Evolutionary conservation across 2,797 vertebrate genomes (phyloP), one percentile per base, ranked within the genome.

Genomic region (Scolopax rusticola): DNA sequence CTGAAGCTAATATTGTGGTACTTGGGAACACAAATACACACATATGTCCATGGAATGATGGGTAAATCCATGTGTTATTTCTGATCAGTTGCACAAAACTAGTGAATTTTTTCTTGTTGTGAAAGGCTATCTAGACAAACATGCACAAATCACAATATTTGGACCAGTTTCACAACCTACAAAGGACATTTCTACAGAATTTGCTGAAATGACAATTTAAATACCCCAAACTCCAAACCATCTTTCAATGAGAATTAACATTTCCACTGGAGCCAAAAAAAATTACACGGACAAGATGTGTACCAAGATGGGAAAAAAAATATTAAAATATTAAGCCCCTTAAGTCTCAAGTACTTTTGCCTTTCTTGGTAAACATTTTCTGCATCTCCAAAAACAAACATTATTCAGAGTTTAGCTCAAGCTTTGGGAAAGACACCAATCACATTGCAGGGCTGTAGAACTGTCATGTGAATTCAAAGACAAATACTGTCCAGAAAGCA

Each of bases 21-120:
- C 70, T 33, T 81, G 45, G 48, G 77, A 80, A 19, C 20, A 60
- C 19, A 50, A 30, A 60, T n/a, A 60, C 38, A 28, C 21, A 71
- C 3, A 8, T 4, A 1, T 11, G 12, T 63, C n/a, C 10, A 0
- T 51, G 30, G 48, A 45, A 32, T 0, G 0, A 23, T 9, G 20
- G 50, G 21, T 32, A 80, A 81, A 83, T 68, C 23, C 63, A 36
- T 12, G 40, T 54, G 63, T 11, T 84, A 1, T 27, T 40, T 61
- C 45, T 61, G 38, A 68, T 57, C 17, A 51, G 36, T 3, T 23
- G 25, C 50, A 84, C 12, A 78, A 64, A 95, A 74, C 8, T 15
- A 21, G 13, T n/a, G 51, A 43, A 23, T 25, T 53, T 18, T 57
- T 59, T 67, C 51, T 77, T 47, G 12, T 36, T 60, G 51, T 87